Evolutionary conservation across 1,140 invertebrate species (phyloP), one percentile per base, ranked within the genome.

Genomic region (Paracyclopina nana): DNA sequence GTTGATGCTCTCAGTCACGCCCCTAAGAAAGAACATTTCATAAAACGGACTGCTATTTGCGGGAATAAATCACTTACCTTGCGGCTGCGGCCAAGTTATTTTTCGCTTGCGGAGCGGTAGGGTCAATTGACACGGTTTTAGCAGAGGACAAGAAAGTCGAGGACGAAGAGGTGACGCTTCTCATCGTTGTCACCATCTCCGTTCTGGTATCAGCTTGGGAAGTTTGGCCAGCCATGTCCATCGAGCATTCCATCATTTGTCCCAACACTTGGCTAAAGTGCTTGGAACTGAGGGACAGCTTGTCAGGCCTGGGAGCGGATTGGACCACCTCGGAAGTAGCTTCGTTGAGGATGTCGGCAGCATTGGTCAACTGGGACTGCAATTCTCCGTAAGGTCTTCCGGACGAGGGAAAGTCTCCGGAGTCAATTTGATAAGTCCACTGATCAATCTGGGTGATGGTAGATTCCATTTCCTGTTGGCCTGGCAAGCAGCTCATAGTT

Each of bases 1-100:
- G 62, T 94, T 94, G 52, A 95, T 90, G 59, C 80, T 85, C 55
- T 94, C 87, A 1, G 84, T 92, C 4, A 95, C 84, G 2, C 79
- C 75, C 31, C 70, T 62, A 46, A 16, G 55, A 54, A 45, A 43
- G 25, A 40, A 50, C 14, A 50, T 48, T 24, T 14, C 20, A 4
- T 6, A 18, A 11, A 48, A 26, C 1, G n/a, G n/a, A n/a, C n/a
- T n/a, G n/a, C n/a, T n/a, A 45, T 24, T 30, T 53, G 4, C 41
- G 45, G 8, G 26, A 29, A 27, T 11, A 54, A 52, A 52, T 53
- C 6, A 54, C 44, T 52, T 58, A 73, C 67, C 84, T 73, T 0
- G 86, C 84, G 22, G 87, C 85, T 1, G 78, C 74, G 9, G 82
- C 74, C 0, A 92, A 64, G 52, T 87, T 77, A 67, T 88, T 94